Evolutionary conservation across 1,140 invertebrate species (phyloP).

Genomic region (Heliothis virescens): DNA sequence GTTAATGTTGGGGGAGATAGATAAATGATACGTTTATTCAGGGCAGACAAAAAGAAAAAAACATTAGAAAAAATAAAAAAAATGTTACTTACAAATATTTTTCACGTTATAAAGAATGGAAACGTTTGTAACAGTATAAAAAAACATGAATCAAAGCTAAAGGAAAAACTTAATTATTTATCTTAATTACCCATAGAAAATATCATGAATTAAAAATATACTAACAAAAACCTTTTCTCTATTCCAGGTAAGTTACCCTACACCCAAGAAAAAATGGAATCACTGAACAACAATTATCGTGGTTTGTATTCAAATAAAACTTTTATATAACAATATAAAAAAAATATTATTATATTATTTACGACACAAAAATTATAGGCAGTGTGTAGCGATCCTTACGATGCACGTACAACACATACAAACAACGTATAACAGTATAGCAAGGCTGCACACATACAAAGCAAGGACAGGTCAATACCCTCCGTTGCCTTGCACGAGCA

Average conservation of each 20-base stretch:
- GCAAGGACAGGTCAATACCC: constrained; percentile 86
- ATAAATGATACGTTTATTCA: no score
- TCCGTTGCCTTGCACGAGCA: constrained; percentile 83
- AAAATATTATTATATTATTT: constrained; percentile 17
- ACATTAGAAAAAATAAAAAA: no score
- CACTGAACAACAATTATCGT: constrained; percentile 25
- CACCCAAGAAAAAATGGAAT: constrained; percentile 36
- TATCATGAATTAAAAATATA: not conserved
- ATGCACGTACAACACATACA: constrained; percentile 78
- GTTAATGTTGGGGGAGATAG: not conserved
- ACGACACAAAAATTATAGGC: constrained; percentile 50
- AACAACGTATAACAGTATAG: constrained; percentile 81
- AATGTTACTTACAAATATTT: no score
- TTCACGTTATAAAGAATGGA: no score
- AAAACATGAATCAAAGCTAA: no score
- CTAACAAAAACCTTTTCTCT: constrained; percentile 50
- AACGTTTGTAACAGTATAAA: no score
- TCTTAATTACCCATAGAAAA: no score
- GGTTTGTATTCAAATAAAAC: constrained; percentile 46
- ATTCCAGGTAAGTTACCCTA: constrained; percentile 63
- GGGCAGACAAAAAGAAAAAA: no score
- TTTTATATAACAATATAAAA: constrained; percentile 28
- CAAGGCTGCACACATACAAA: constrained; percentile 83
- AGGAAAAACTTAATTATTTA: no score
- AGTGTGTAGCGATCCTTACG: constrained; percentile 77